Conservation (phyloP, 37 sponge, comb jelly and placozoan species). For the Geodia barretti region DNA sequence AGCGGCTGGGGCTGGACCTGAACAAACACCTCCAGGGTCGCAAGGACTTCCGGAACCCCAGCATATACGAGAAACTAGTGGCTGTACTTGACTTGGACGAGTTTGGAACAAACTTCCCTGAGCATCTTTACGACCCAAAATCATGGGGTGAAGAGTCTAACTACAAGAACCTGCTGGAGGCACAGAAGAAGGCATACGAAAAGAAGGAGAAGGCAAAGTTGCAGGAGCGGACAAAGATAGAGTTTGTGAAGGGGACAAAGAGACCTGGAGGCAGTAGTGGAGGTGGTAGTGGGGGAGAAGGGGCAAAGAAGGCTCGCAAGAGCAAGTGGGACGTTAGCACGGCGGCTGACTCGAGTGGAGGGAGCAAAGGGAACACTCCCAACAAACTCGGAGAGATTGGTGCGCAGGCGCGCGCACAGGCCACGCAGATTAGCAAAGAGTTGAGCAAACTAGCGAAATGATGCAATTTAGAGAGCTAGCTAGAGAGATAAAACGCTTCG, state of each 20-base stretch:
- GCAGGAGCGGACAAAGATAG: constrained; percentile 19
- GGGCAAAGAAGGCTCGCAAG: constrained; percentile 30
- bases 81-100: constrained; percentile 64
- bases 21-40: constrained; percentile 44
- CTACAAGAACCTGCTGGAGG: constrained; percentile 55
- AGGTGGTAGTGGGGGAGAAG: neutral
- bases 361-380: constrained; percentile 36
- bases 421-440: constrained; percentile 39
- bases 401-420: constrained; percentile 49
- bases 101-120: constrained; percentile 77
- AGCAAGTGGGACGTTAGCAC: constrained; percentile 57
- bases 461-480: neutral
- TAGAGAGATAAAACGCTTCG: too few species aligned
- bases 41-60: constrained; percentile 84
- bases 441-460: constrained; percentile 27
- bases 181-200: constrained; percentile 64
- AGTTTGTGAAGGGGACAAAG: constrained; percentile 47
- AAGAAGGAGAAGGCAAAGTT: constrained; percentile 72
- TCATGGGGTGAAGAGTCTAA: constrained; percentile 62
- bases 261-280: neutral
- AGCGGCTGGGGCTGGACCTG: constrained; percentile 17
- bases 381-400: constrained; percentile 18
- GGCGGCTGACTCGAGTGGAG: constrained; percentile 29
- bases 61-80: constrained; percentile 77
- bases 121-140: constrained; percentile 58